phyloP scores from a whole-genome alignment of 2,113 vertebrate species.

The Crotalus tigris region DNA sequence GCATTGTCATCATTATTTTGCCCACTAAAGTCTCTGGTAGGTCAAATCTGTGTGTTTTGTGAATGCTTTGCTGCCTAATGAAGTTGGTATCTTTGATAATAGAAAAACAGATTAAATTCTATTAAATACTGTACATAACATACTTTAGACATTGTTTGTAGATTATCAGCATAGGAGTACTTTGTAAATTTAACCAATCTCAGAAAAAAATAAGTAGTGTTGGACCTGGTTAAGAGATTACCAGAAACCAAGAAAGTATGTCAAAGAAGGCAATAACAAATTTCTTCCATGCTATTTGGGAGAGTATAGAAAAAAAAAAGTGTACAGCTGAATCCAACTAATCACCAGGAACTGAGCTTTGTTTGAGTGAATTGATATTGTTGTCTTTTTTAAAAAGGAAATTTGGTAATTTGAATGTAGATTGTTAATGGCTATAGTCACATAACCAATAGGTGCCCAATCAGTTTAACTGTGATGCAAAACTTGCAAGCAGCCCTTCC shows the following conservation, averaged over 20 bases:
- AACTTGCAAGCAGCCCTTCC: background rate
- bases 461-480: background rate
- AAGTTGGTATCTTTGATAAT: slow-evolving; percentile 13
- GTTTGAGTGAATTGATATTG: background rate
- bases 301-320: background rate
- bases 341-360: background rate
- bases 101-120: background rate
- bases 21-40: background rate
- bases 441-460: background rate
- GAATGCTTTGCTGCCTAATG: background rate
- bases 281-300: background rate
- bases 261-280: background rate
- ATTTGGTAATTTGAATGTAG: background rate
- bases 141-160: background rate
- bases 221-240: background rate
- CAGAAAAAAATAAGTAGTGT: background rate
- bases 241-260: background rate
- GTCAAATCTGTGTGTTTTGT: background rate
- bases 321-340: background rate
- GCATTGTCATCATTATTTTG: background rate
- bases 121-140: background rate
- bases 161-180: background rate
- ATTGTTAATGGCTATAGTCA: background rate
- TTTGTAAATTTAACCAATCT: background rate
- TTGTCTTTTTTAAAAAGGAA: background rate